Evolutionary conservation across 2,888 invertebrate genomes (phyloP).

Genomic region (Calliphora vomitoria): DNA sequence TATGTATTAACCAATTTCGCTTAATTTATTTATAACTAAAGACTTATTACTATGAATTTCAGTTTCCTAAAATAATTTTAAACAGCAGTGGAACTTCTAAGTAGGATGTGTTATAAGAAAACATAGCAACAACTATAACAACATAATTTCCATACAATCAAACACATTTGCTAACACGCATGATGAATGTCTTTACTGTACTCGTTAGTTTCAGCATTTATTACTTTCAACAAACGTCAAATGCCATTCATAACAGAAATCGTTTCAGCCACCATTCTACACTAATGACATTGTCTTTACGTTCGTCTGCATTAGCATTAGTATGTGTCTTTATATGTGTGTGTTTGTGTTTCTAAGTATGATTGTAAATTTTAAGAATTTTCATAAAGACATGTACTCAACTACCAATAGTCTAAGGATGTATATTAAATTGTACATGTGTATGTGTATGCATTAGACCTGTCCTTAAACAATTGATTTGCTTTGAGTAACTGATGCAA

Average conservation of each 20-base stretch:
- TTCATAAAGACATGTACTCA: slow-evolving; percentile 46
- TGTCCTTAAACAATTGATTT: too few relatives aligned
- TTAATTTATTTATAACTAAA: too few relatives aligned
- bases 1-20: too few relatives aligned
- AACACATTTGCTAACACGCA: neutral
- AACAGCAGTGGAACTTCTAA: neutral
- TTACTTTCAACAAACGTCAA: slow-evolving; percentile 67
- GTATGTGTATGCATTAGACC: too few relatives aligned
- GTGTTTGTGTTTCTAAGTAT: neutral
- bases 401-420: slow-evolving; percentile 29
- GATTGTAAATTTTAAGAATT: slow-evolving; percentile 51
- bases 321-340: neutral
- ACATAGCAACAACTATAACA: slow-evolving; percentile 2
- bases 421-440: slow-evolving; percentile 15
- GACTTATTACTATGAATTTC: neutral
- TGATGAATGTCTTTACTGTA: slow-evolving; percentile 31
- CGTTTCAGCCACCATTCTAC: slow-evolving; percentile 64
- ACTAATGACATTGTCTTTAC: slow-evolving; percentile 60
- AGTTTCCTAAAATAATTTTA: neutral
- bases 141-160: slow-evolving; percentile 46
- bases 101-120: too few relatives aligned
- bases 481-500: too few relatives aligned
- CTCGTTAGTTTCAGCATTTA: slow-evolving; percentile 61
- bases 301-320: neutral
- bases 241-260: slow-evolving; percentile 69